Conservation (phyloP, 1,140 invertebrate species). For the Luehdorfia chinensis region DNA sequence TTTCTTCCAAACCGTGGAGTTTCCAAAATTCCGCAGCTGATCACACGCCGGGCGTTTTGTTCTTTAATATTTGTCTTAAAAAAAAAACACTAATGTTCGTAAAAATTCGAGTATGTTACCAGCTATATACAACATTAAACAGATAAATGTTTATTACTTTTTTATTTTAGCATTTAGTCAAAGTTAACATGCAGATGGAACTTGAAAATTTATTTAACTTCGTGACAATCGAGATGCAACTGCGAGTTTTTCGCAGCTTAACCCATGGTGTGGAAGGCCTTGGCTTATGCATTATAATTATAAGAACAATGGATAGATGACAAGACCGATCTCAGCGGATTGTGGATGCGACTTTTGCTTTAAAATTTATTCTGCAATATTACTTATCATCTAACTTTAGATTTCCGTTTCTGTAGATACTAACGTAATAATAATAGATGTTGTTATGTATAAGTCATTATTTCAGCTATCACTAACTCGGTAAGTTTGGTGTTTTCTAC, state of each 20-base stretch:
- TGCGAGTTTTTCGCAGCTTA: conserved; percentile 31
- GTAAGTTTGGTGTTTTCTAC: too few species aligned
- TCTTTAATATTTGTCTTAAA: conserved; percentile 71
- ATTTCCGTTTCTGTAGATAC: too few species aligned
- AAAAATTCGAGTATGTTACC: background rate
- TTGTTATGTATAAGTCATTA: too few species aligned
- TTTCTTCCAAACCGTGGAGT: conserved; percentile 94
- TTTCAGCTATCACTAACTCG: too few species aligned
- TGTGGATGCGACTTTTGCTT: conserved; percentile 38
- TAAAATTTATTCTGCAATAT: conserved; percentile 16
- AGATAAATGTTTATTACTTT: too few species aligned
- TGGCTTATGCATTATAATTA: conserved; percentile 52
- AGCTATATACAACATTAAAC: background rate
- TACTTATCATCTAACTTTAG: too few species aligned
- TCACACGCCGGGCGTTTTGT: conserved; percentile 58
- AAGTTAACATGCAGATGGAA: too few species aligned
- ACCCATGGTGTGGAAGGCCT: conserved; percentile 42
- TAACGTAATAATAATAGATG: too few species aligned
- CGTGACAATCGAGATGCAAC: conserved; percentile 27
- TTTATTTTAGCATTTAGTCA: too few species aligned
- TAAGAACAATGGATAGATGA: conserved; percentile 50
- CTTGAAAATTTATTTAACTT: conserved; percentile 17
- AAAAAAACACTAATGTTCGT: conserved; percentile 22
- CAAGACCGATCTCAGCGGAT: conserved; percentile 33
- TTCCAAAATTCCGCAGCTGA: conserved; percentile 89